Conservation (phyloP, 2,888 invertebrate species). For the Brachylomia viminalis region DNA sequence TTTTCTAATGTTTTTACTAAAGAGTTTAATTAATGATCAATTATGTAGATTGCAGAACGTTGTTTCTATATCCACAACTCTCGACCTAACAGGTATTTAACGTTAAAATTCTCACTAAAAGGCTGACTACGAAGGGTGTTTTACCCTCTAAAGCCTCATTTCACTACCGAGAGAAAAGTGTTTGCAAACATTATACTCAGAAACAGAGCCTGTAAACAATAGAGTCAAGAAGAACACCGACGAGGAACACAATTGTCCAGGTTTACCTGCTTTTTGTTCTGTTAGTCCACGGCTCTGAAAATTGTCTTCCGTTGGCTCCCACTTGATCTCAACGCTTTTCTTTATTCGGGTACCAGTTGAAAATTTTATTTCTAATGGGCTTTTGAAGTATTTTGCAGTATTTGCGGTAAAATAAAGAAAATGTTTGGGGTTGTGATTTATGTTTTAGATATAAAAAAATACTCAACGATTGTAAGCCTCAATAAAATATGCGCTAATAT, state of each 20-base stretch:
- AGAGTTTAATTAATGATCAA: too few species aligned
- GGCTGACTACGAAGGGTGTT: too few species aligned
- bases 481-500: background rate
- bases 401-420: background rate
- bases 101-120: too few species aligned
- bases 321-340: conserved; percentile 4
- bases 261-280: conserved; percentile 29
- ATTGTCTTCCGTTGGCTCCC: conserved; percentile 11
- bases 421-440: background rate
- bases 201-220: conserved; percentile 10
- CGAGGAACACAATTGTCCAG: conserved; percentile 27
- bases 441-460: background rate
- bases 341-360: background rate
- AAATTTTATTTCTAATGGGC: conserved; percentile 20
- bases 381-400: background rate
- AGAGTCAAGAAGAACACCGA: background rate
- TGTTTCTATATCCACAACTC: too few species aligned
- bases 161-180: conserved; percentile 2
- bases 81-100: background rate
- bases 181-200: conserved; percentile 19
- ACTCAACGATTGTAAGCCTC: background rate
- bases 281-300: conserved; percentile 15
- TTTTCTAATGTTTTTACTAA: too few species aligned
- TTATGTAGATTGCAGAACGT: too few species aligned
- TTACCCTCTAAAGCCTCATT: background rate